Conservation (phyloP, 2,888 invertebrate genomes). For the Reticulitermes lucifugus region DNA sequence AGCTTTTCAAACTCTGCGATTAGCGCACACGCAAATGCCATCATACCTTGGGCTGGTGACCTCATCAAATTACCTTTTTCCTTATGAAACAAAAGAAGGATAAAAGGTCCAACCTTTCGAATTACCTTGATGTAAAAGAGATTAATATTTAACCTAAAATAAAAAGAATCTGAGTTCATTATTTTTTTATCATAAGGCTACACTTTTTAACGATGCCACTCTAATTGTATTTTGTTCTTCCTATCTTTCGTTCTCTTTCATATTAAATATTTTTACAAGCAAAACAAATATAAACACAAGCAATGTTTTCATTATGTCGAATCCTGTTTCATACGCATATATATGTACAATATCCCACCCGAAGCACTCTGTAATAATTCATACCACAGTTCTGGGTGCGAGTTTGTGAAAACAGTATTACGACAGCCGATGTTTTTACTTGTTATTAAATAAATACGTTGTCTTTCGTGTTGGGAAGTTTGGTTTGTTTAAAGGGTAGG, state of each 20-base stretch:
- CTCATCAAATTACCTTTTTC: too few relatives aligned
- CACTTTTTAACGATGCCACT: too few relatives aligned
- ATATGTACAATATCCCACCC: background rate
- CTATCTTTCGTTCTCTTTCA: background rate
- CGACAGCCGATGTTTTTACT: background rate
- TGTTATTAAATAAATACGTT: background rate
- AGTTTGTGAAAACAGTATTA: background rate
- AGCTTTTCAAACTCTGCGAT: too few relatives aligned
- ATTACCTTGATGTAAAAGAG: too few relatives aligned
- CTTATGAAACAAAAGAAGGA: too few relatives aligned
- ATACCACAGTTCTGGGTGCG: background rate
- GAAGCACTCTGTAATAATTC: background rate
- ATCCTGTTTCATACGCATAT: background rate
- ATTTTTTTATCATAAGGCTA: too few relatives aligned
- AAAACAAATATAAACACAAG: background rate
- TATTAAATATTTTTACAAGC: conserved; percentile 2
- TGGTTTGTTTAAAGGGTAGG: background rate
- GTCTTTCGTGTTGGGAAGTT: background rate
- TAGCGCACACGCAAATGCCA: too few relatives aligned
- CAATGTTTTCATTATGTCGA: background rate
- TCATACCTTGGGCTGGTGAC: too few relatives aligned
- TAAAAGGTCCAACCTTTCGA: too few relatives aligned
- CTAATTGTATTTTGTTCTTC: background rate
- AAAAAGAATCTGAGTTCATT: too few relatives aligned
- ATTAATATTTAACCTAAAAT: too few relatives aligned